These are phyloP conservation scores for Hoplodrina blanda DNA, from an alignment of 2,888 invertebrate genomes.

Conservation along the genomic window DNA sequence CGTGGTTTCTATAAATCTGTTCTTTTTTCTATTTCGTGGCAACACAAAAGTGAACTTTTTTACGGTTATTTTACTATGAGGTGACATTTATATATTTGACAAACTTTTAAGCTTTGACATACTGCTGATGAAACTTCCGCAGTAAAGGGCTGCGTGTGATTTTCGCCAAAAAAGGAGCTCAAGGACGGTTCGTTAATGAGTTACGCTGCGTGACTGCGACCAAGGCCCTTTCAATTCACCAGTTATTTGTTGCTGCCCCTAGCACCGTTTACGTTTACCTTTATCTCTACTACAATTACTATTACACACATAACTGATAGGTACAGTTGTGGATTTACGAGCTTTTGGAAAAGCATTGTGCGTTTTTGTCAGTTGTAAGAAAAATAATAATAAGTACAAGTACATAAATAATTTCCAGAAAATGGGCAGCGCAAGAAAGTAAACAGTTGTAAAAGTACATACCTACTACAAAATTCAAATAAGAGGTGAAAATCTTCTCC, in stretches of 20 bases:
- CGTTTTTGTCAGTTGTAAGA: neutral
- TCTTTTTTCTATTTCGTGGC: constrained; percentile 4
- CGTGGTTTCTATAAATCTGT: neutral
- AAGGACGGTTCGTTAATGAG: constrained; percentile 77
- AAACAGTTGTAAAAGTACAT: neutral
- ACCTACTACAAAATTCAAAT: constrained; percentile 1
- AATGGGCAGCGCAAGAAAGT: neutral
- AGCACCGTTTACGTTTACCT: constrained; percentile 54
- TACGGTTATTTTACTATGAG: constrained; percentile 13
- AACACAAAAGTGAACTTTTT: constrained; percentile 21
- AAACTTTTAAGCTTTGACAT: constrained; percentile 41
- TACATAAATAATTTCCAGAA: neutral
- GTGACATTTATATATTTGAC: constrained; percentile 27
- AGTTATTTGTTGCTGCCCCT: constrained; percentile 56
- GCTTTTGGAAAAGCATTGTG: neutral
- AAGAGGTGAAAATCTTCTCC: neutral
- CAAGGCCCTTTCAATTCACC: constrained; percentile 68
- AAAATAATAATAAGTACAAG: too few relatives aligned
- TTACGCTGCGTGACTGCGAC: constrained; percentile 74
- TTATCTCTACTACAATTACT: constrained; percentile 62
- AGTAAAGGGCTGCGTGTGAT: constrained; percentile 70
- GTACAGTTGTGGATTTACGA: constrained; percentile 9
- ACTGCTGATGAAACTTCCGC: constrained; percentile 66
- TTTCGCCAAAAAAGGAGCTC: constrained; percentile 66
- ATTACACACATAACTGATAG: constrained; percentile 27